Conservation (phyloP, 2,888 invertebrate genomes). For the Cantharis nigra region DNA sequence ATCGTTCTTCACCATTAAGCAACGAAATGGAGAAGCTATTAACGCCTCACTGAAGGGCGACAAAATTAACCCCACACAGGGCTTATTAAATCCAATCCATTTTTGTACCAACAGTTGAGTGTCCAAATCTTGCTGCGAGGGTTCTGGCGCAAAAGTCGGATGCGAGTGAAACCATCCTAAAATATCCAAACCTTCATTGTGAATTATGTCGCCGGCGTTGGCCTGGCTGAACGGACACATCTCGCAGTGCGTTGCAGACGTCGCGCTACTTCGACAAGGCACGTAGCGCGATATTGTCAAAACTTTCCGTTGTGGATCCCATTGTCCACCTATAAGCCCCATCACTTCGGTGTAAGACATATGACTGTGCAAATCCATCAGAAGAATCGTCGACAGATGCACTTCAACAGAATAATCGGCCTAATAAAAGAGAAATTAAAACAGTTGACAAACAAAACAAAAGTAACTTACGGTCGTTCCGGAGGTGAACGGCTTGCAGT, state of each 20-base stretch:
- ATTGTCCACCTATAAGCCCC: slow-evolving; percentile 71
- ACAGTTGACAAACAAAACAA: not conserved
- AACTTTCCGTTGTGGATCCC: slow-evolving; percentile 46
- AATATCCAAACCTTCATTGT: slow-evolving; percentile 52
- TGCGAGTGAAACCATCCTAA: slow-evolving; percentile 83
- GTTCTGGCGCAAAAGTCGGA: slow-evolving; percentile 71
- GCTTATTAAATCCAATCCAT: slow-evolving; percentile 59
- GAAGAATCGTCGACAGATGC: slow-evolving; percentile 63
- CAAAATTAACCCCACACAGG: slow-evolving; percentile 68
- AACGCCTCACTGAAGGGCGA: slow-evolving; percentile 65
- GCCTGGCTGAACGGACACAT: slow-evolving; percentile 77
- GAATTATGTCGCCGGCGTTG: slow-evolving; percentile 63
- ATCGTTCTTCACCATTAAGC: slow-evolving; percentile 59
- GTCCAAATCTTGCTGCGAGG: slow-evolving; percentile 70
- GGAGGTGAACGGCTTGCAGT: slow-evolving; percentile 63
- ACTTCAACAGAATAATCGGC: slow-evolving; percentile 67
- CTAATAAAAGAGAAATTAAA: slow-evolving; percentile 48
- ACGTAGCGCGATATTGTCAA: slow-evolving; percentile 62
- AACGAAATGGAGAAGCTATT: slow-evolving; percentile 63
- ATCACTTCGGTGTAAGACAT: slow-evolving; percentile 73
- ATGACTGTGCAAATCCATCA: slow-evolving; percentile 75
- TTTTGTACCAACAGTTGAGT: slow-evolving; percentile 67
- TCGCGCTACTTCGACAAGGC: slow-evolving; percentile 67
- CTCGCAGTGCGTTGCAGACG: slow-evolving; percentile 72
- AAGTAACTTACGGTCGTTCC: slow-evolving; percentile 60